These are phyloP conservation scores for Pteronura brasiliensis DNA, from an alignment of 2,113 vertebrate species.

Conservation along the genomic window DNA sequence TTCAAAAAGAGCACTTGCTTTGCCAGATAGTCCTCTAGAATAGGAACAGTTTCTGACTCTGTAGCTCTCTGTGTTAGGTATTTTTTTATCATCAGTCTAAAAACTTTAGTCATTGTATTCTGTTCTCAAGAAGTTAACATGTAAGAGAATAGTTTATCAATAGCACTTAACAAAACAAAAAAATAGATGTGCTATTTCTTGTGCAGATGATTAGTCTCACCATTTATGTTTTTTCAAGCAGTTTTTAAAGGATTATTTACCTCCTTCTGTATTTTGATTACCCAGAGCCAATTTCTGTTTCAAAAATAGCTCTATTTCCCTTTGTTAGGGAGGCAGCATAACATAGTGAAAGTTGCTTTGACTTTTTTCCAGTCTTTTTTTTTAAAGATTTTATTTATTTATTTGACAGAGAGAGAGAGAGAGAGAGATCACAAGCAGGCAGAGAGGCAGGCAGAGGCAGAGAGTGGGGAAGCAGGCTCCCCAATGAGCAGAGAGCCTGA, in stretches of 20 bases:
- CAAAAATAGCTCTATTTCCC: neutral
- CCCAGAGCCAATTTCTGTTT: neutral
- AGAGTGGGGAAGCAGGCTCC: too few species aligned
- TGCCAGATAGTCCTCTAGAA: neutral
- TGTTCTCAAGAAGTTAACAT: neutral
- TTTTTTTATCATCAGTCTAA: neutral
- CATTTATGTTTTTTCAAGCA: neutral
- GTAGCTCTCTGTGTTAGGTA: neutral
- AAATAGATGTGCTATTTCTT: neutral
- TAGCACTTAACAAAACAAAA: conserved; percentile 8
- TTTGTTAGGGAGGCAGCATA: neutral
- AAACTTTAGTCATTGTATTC: neutral
- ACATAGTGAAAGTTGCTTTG: neutral
- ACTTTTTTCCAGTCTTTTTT: neutral
- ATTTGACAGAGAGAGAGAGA: too few species aligned
- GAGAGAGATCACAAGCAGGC: too few species aligned
- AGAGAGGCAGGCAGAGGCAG: too few species aligned
- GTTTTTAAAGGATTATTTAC: neutral
- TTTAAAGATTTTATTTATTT: too few species aligned
- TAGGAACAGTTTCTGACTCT: neutral
- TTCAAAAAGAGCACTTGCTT: neutral
- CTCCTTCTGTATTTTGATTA: neutral
- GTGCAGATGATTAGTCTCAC: neutral
- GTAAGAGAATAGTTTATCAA: neutral
- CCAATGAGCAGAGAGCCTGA: too few species aligned